These are phyloP conservation scores for Nothoprocta perdicaria DNA, from an alignment of 2,113 vertebrate genomes.

Conservation along the genomic window DNA sequence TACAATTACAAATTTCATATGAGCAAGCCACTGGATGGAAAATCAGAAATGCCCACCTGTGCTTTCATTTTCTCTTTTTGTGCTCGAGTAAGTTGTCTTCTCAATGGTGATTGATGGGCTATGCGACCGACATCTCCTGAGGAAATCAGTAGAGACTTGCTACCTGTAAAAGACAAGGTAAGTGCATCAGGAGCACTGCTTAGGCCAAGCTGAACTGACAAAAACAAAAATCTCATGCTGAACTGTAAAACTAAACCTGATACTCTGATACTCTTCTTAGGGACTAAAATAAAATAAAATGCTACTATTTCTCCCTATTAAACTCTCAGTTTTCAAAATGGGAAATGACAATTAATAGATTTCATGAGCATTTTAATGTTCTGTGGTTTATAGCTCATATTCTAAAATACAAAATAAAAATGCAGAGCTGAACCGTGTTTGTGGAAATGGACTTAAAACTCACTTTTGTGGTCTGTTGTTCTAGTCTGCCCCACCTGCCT, in stretches of 20 bases:
- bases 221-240: neutral
- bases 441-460: neutral
- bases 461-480: neutral
- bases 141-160: conserved; percentile 21
- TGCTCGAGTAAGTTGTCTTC: neutral
- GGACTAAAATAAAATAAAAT: neutral
- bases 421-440: neutral
- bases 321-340: neutral
- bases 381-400: neutral
- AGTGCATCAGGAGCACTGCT: neutral
- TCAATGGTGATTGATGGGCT: neutral
- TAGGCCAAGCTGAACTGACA: neutral
- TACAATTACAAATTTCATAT: neutral
- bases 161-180: conserved; percentile 15
- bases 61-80: neutral
- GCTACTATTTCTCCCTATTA: neutral
- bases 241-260: neutral
- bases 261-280: neutral
- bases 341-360: neutral
- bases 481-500: neutral
- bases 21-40: neutral
- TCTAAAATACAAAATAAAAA: neutral
- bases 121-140: neutral
- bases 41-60: neutral
- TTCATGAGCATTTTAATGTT: neutral